Conservation (phyloP, 1,140 invertebrate species). For the Listronotus bonariensis region DNA sequence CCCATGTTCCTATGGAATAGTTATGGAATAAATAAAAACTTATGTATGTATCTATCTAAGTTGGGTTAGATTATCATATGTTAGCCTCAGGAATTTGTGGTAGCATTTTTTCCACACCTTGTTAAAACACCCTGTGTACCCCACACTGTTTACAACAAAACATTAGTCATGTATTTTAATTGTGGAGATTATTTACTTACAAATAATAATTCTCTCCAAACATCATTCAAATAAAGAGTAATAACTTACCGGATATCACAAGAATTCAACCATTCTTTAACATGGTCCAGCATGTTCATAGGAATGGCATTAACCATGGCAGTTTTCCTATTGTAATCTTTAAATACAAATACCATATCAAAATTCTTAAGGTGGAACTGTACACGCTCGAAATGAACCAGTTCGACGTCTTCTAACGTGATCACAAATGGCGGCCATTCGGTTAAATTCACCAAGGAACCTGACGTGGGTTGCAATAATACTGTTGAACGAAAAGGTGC, state of each 20-base stretch:
- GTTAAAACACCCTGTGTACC: too few species aligned
- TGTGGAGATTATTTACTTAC: too few species aligned
- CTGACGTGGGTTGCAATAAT: constrained; percentile 94
- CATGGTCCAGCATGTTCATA: constrained; percentile 98
- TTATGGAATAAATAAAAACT: too few species aligned
- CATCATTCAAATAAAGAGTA: too few species aligned
- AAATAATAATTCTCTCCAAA: too few species aligned
- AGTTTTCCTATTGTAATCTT: constrained; percentile 94
- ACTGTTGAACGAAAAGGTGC: constrained; percentile 97
- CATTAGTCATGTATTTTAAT: too few species aligned
- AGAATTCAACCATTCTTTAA: constrained; percentile 96
- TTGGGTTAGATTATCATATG: too few species aligned
- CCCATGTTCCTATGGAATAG: too few species aligned
- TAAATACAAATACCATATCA: constrained; percentile 99
- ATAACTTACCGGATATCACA: constrained; percentile 50
- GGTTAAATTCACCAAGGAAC: constrained; percentile 94
- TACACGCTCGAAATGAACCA: constrained; percentile 99
- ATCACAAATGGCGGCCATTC: constrained; percentile 99
- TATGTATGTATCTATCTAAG: too few species aligned
- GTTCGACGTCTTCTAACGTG: constrained; percentile 94
- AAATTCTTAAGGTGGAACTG: constrained; percentile 99
- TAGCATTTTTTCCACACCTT: too few species aligned
- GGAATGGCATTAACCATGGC: constrained; percentile 98
- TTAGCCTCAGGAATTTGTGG: too few species aligned
- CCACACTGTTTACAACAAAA: too few species aligned